Conservation (phyloP, 2,113 vertebrate species). For the Phoenicopterus ruber region DNA sequence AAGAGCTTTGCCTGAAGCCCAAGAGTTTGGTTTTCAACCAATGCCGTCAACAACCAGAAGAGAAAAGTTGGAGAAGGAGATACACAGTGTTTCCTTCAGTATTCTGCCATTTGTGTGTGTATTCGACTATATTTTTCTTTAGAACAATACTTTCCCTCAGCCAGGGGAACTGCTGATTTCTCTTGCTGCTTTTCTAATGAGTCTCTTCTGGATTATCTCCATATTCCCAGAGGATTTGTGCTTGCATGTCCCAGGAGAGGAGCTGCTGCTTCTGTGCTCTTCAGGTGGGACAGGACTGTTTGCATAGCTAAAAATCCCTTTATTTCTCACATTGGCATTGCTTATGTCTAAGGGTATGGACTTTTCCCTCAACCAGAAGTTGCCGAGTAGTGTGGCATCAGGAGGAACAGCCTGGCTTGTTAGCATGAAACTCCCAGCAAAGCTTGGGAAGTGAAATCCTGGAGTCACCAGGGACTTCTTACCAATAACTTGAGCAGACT, state of each 20-base stretch:
- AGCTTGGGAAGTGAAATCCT: background rate
- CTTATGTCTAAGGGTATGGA: background rate
- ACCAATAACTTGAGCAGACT: background rate
- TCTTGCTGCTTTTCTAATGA: background rate
- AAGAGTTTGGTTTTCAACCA: background rate
- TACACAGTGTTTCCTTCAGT: background rate
- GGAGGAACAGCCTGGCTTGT: background rate
- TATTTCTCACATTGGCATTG: background rate
- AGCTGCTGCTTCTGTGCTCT: background rate
- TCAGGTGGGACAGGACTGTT: background rate
- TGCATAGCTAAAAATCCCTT: background rate
- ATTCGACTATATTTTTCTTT: background rate
- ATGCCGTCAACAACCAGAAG: background rate
- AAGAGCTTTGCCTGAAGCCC: background rate
- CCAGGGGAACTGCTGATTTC: background rate
- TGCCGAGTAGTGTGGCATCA: accelerated
- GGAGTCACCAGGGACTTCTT: background rate
- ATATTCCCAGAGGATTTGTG: background rate
- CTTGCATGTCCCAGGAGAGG: background rate
- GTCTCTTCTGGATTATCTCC: background rate
- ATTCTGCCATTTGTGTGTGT: background rate
- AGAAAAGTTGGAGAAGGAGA: background rate
- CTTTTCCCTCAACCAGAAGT: background rate
- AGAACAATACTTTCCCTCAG: background rate
- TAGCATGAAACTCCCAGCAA: background rate